Conservation (phyloP, 1,140 invertebrate species). For the Elymnias hypermnestra region DNA sequence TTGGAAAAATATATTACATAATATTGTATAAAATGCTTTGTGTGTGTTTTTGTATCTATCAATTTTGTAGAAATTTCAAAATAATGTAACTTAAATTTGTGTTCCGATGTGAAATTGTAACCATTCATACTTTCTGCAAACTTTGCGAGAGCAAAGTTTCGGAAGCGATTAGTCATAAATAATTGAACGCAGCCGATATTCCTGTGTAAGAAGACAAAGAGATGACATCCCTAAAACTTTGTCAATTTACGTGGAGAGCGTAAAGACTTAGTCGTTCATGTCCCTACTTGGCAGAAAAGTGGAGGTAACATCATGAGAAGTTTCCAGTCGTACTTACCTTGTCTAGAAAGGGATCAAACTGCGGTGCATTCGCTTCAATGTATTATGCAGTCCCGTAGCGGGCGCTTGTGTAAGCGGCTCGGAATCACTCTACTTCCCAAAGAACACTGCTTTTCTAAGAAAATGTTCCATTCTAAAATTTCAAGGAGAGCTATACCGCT, state of each 20-base stretch:
- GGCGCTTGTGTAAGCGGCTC: slow-evolving; percentile 58
- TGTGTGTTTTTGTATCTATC: too few relatives aligned
- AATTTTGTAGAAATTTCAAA: neutral
- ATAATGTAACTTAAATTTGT: slow-evolving; percentile 18
- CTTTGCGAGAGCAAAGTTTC: slow-evolving; percentile 47
- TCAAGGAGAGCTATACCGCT: slow-evolving; percentile 35
- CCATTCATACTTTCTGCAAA: slow-evolving; percentile 34
- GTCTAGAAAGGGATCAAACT: slow-evolving; percentile 72
- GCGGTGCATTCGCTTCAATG: slow-evolving; percentile 69
- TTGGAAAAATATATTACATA: too few relatives aligned
- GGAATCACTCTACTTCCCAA: slow-evolving; percentile 50
- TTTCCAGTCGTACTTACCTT: slow-evolving; percentile 71
- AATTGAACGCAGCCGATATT: slow-evolving; percentile 64
- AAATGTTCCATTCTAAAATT: slow-evolving; percentile 52
- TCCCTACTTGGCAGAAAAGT: slow-evolving; percentile 63
- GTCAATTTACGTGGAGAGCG: slow-evolving; percentile 63
- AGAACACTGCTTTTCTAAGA: slow-evolving; percentile 48
- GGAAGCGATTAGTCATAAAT: slow-evolving; percentile 65
- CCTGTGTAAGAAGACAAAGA: slow-evolving; percentile 60
- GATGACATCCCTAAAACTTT: slow-evolving; percentile 68
- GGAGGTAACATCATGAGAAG: slow-evolving; percentile 65
- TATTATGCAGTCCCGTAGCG: slow-evolving; percentile 67
- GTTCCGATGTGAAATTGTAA: slow-evolving; percentile 16
- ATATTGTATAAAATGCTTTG: too few relatives aligned
- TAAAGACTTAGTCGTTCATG: slow-evolving; percentile 64